Evolutionary conservation across 2,113 vertebrate species (phyloP), one percentile per base, ranked within the genome.

Genomic region (Hystrix cristata): DNA sequence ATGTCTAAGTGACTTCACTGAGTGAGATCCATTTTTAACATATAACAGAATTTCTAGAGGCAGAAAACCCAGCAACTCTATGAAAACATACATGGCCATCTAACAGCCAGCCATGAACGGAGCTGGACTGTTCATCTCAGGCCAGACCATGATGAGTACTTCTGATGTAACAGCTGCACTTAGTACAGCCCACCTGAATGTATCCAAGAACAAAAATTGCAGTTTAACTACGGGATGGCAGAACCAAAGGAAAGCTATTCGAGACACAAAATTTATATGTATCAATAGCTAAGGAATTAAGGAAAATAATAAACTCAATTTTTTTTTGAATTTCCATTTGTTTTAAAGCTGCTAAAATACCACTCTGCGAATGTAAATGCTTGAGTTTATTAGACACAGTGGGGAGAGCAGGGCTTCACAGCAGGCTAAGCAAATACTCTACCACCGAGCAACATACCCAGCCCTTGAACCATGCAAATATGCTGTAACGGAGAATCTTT

Each of bases 241-340:
- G 55, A 87, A n/a, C 60, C 83, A 89, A 95, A 27, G 23, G 38
- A 88, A 91, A 57, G 12, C 53, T 46, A 74, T 87, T 83, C 86
- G 14, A 83, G 27, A 87, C 11, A 34, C 21, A 59, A 79, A 72
- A 65, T 46, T 80, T 31, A 31, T 43, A 72, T 74, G 34, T 91
- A 78, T 89, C 67, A 78, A 92, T 86, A 90, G 62, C 43, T 60
- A n/a, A 87, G 25, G 60, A 94, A 93, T 53, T 59, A 59, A 79
- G 67, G 2, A 88, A 90, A 67, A 87, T 34, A 43, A 0, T 43
- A 82, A 38, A 55, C 29, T 87, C 59, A 71, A 16, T 81, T n/a
- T 23, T 76, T 55, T 84, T 79, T 38, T 72, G 34, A n/a, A 90
- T 92, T 89, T 64, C 23, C 25, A 69, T 74, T 93, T 62, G 55